A percentile compares a stretch with the other conserved stretches of the same genome.
phyloP scores from a whole-genome alignment of 2,888 invertebrate genomes.

The Lasioglossum morio region DNA sequence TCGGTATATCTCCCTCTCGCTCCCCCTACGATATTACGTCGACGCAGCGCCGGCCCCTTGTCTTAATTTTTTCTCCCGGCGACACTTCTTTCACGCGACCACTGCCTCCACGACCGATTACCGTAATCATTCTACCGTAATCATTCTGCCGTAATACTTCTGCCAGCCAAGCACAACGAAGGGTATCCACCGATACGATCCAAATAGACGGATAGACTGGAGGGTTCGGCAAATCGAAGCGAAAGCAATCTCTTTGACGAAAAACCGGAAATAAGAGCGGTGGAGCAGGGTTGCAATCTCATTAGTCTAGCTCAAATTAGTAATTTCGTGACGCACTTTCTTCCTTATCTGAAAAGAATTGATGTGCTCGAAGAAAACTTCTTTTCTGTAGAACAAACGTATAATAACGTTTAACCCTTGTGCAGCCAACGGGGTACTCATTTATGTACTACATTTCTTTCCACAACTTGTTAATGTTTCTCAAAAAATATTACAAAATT shows the following conservation, averaged over 20 bases:
- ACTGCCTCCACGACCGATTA: background rate
- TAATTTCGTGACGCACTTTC: background rate
- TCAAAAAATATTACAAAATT: too few species aligned
- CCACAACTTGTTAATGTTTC: too few species aligned
- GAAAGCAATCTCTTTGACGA: background rate
- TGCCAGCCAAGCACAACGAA: background rate
- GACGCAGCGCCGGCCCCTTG: background rate
- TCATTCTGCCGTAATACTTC: slow-evolving; percentile 2
- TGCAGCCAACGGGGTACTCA: too few species aligned
- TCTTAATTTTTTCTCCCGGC: background rate
- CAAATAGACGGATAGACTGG: background rate
- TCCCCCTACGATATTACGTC: background rate
- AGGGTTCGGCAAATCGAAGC: background rate
- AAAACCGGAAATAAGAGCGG: background rate
- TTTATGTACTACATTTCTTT: too few species aligned
- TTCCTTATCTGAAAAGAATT: background rate
- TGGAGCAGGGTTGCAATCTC: background rate
- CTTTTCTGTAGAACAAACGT: too few species aligned
- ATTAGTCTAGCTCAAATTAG: background rate
- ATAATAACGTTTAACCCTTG: too few species aligned
- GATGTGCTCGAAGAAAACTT: too few species aligned
- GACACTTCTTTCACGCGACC: background rate
- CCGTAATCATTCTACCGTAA: background rate
- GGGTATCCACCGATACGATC: background rate
- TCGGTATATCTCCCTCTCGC: background rate